These are phyloP conservation scores for Saturnia pavonia DNA, from an alignment of 2,888 invertebrate genomes.

Conservation along the genomic window DNA sequence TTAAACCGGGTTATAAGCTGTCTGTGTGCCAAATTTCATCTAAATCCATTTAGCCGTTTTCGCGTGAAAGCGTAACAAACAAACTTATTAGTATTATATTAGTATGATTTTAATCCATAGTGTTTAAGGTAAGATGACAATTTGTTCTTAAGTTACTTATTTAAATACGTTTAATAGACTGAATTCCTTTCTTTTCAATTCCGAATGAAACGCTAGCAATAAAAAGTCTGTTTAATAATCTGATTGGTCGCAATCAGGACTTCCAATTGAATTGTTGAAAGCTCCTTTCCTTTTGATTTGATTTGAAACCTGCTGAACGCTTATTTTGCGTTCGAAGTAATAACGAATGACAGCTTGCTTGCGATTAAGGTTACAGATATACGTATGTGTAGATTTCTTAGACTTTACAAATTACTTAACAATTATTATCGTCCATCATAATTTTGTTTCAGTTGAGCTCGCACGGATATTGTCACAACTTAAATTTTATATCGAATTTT, in stretches of 20 bases:
- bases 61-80: too few relatives aligned
- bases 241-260: slow-evolving; percentile 4
- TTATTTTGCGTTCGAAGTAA: slow-evolving; percentile 38
- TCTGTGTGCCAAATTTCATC: too few relatives aligned
- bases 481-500: background rate
- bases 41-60: too few relatives aligned
- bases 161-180: background rate
- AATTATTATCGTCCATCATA: background rate
- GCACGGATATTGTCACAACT: background rate
- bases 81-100: too few relatives aligned
- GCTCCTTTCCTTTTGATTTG: slow-evolving; percentile 29
- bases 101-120: background rate
- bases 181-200: slow-evolving; percentile 5
- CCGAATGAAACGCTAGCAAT: slow-evolving; percentile 17
- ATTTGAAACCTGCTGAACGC: slow-evolving; percentile 46
- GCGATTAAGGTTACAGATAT: background rate
- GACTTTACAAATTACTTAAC: background rate
- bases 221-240: slow-evolving; percentile 7
- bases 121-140: background rate
- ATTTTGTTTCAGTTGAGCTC: background rate
- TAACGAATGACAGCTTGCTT: background rate
- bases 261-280: slow-evolving; percentile 25
- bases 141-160: background rate
- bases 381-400: background rate
- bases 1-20: too few relatives aligned